A percentile compares a stretch with the other conserved stretches of the same genome.
Conservation (phyloP, 2,888 invertebrate genomes). For the Meandrusa payeni region DNA sequence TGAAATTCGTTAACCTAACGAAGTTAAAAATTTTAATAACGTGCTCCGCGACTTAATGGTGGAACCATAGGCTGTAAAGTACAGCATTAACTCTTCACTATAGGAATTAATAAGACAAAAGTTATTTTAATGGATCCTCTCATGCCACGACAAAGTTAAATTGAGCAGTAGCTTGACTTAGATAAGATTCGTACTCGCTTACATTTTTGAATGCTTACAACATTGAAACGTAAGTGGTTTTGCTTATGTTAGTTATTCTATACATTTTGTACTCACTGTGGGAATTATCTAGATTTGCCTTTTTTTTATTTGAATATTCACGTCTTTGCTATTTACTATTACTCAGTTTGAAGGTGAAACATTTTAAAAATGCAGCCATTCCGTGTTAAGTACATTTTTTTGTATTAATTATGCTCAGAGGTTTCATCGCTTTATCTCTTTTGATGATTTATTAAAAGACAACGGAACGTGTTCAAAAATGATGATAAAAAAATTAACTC, state of each 20-base stretch:
- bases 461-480: too few species aligned
- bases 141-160: not conserved
- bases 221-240: not conserved
- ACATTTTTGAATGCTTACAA: not conserved
- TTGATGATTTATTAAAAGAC: too few species aligned
- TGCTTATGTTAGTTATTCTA: not conserved
- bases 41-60: constrained; percentile 55
- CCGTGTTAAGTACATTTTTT: too few species aligned
- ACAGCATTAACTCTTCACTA: constrained; percentile 55
- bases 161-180: not conserved
- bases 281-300: too few species aligned
- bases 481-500: too few species aligned
- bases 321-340: too few species aligned
- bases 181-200: too few species aligned
- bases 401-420: too few species aligned
- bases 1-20: constrained; percentile 48
- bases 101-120: constrained; percentile 36
- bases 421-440: too few species aligned
- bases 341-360: too few species aligned
- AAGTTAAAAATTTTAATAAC: constrained; percentile 54
- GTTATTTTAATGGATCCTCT: constrained; percentile 12
- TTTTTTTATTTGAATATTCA: too few species aligned
- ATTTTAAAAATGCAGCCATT: too few species aligned
- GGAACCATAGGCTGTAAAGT: constrained; percentile 59
- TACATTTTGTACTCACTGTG: constrained; percentile 1